These are phyloP conservation scores for Notothenia coriiceps DNA, from an alignment of 2,113 vertebrate species.

Conservation along the genomic window DNA sequence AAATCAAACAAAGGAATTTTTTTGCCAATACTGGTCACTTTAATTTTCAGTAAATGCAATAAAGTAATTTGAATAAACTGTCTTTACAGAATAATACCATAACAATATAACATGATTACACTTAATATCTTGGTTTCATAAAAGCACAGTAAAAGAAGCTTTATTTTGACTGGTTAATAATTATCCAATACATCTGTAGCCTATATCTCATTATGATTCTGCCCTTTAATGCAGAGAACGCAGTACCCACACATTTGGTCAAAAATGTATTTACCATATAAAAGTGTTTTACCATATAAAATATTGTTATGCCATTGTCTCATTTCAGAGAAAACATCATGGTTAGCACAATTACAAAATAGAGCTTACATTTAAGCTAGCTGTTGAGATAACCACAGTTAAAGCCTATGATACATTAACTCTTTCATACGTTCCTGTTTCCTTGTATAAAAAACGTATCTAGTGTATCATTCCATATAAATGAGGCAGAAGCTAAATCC, in stretches of 20 bases:
- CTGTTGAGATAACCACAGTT: not conserved
- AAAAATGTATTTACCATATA: not conserved
- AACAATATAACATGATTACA: conserved; percentile 36
- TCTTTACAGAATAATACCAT: conserved; percentile 22
- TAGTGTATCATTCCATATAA: not conserved
- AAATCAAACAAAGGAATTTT: not conserved
- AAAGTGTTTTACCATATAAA: not conserved
- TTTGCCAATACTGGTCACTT: conserved; percentile 23
- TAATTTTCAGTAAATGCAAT: conserved; percentile 47
- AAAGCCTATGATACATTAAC: not conserved
- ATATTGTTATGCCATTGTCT: not conserved
- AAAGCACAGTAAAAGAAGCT: not conserved
- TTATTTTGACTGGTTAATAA: conserved; percentile 12
- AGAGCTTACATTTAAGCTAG: not conserved
- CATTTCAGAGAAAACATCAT: not conserved
- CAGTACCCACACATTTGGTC: too few relatives aligned
- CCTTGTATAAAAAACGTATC: not conserved
- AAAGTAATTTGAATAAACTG: not conserved
- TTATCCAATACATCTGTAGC: not conserved
- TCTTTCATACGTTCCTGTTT: not conserved
- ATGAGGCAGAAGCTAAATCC: not conserved
- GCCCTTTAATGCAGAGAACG: not conserved
- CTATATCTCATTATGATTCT: conserved; percentile 2
- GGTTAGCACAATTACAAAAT: conserved; percentile 6
- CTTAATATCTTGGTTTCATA: conserved; percentile 6